A percentile compares a stretch with the other conserved stretches of the same genome.
Conservation (phyloP, 1,140 invertebrate genomes). For the Drosophila lini region DNA sequence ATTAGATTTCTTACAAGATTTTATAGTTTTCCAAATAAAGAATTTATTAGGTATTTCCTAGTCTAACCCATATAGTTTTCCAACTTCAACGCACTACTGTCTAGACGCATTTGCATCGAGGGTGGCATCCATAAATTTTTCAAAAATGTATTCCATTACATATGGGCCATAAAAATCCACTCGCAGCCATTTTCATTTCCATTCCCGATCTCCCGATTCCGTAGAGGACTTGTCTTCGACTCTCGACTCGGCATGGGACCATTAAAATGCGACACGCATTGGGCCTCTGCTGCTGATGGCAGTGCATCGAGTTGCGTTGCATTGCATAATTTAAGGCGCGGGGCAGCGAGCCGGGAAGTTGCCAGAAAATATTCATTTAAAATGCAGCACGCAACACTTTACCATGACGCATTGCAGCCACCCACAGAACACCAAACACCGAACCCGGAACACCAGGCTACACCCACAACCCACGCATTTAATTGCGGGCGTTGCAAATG, state of each 20-base stretch:
- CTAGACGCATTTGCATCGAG: constrained; percentile 32
- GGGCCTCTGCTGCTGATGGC: constrained; percentile 39
- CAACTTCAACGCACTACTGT: constrained; percentile 18
- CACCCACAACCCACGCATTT: constrained; percentile 44
- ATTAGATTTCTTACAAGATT: neutral
- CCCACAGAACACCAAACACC: constrained; percentile 8
- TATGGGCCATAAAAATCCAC: constrained; percentile 62
- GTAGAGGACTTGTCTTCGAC: constrained; percentile 26
- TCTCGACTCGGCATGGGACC: constrained; percentile 14
- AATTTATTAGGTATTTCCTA: neutral
- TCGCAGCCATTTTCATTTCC: constrained; percentile 19
- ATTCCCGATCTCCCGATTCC: constrained; percentile 13
- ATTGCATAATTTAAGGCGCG: constrained; percentile 78
- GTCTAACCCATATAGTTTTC: neutral
- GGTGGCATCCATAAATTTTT: constrained; percentile 61
- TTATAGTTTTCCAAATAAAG: neutral
- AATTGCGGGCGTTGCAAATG: constrained; percentile 58
- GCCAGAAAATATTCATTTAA: constrained; percentile 80
- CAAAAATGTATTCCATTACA: constrained; percentile 68
- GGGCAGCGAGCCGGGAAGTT: constrained; percentile 45
- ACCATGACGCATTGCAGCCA: constrained; percentile 60
- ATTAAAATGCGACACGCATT: constrained; percentile 81
- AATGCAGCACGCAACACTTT: constrained; percentile 82
- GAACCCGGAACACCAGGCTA: neutral
- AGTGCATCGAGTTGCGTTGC: constrained; percentile 63